Percentiles rank a stretch among this genome's conserved stretches.
phyloP scores from a whole-genome alignment of 2,113 vertebrate species.

The Heliornis fulica region DNA sequence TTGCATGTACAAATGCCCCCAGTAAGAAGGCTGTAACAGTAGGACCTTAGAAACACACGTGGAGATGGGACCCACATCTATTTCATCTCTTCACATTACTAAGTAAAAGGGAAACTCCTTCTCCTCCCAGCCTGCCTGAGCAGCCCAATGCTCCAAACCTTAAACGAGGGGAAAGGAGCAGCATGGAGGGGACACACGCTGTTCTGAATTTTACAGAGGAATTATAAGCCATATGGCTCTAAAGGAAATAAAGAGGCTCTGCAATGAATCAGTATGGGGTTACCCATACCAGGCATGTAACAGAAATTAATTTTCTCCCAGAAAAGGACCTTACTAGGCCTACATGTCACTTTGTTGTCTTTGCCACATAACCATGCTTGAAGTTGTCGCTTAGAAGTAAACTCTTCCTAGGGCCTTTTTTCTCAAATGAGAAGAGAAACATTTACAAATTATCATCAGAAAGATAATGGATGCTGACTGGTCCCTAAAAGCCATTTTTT shows the following conservation, averaged over 20 bases:
- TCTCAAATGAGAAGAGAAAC: not conserved
- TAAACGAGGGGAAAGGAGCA: not conserved
- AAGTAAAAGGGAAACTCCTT: not conserved
- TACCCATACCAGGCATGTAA: not conserved
- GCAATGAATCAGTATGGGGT: not conserved
- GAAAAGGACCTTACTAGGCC: not conserved
- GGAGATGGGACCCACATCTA: not conserved
- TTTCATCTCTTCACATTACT: not conserved
- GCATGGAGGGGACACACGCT: not conserved
- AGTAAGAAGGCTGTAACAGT: not conserved
- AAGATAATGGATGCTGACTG: slow-evolving; percentile 31
- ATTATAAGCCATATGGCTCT: not conserved
- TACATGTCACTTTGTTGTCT: not conserved
- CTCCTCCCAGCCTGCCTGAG: not conserved
- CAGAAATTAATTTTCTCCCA: slow-evolving; percentile 10
- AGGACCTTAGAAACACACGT: not conserved
- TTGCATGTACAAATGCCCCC: not conserved
- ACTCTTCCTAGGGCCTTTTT: not conserved
- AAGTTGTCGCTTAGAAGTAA: not conserved
- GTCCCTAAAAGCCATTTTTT: slow-evolving; percentile 33
- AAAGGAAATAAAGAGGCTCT: not conserved
- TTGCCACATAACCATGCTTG: not conserved
- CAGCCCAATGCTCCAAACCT: not conserved
- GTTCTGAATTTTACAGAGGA: not conserved
- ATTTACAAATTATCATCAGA: slow-evolving; percentile 44